Percentiles rank a stretch among this genome's conserved stretches.
phyloP scores from a whole-genome alignment of 2,888 invertebrate genomes.

The Aelia acuminata region DNA sequence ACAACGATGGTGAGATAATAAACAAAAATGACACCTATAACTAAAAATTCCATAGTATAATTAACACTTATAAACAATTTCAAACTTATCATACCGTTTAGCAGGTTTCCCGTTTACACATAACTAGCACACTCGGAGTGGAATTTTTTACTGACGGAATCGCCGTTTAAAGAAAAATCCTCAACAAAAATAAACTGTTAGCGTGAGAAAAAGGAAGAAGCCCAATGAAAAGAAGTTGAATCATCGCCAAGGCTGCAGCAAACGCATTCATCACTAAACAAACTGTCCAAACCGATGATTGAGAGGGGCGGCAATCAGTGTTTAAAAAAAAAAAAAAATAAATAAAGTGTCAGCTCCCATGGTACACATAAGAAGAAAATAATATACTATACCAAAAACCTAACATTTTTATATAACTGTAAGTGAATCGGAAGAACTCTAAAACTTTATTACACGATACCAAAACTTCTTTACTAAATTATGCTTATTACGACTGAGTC shows the following conservation, averaged over 20 bases:
- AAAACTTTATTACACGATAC: too few species aligned
- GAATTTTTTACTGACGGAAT: neutral
- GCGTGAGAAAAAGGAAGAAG: slow-evolving; percentile 6
- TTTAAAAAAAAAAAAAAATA: neutral
- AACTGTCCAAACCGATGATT: slow-evolving; percentile 4
- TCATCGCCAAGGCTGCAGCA: neutral
- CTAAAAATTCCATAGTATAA: neutral
- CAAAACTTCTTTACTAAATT: too few species aligned
- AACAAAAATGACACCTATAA: too few species aligned
- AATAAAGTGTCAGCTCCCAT: neutral
- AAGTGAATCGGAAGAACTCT: too few species aligned
- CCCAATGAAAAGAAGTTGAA: slow-evolving; percentile 13
- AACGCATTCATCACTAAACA: slow-evolving; percentile 15
- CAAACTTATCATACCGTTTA: neutral
- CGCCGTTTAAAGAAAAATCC: neutral
- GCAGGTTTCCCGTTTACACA: neutral
- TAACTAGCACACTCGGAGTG: neutral
- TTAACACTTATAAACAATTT: neutral
- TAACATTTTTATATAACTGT: too few species aligned
- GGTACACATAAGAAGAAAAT: too few species aligned
- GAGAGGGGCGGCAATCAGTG: neutral
- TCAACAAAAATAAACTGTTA: slow-evolving; percentile 6
- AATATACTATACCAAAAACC: too few species aligned
- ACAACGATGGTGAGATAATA: too few species aligned
- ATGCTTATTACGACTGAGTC: too few species aligned